Evolutionary conservation across 2,113 vertebrate genomes (phyloP), one percentile per base, ranked within the genome.

Genomic region (Albula glossodonta): DNA sequence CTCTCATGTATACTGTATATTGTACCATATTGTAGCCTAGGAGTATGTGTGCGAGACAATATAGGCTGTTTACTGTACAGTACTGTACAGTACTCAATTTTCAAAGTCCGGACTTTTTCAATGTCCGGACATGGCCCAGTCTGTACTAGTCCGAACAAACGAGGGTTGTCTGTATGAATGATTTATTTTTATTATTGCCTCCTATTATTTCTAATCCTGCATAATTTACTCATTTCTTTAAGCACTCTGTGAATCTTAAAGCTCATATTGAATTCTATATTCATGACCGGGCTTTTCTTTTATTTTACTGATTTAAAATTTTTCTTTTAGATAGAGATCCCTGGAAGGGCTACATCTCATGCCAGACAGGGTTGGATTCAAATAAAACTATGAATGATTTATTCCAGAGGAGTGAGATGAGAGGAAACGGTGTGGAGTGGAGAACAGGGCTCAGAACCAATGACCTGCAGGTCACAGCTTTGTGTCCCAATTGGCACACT

Each of bases 351-450:
- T 25, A 74, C n/a, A 31, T n/a, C 70, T 25, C 70, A 25, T 31
- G 8, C 70, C 6, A 11, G n/a, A 5, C 22, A n/a, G 57, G 19
- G 22, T 5, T 19, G n/a, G 52, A 57, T 79, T 10, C n/a, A 57
- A 84, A 57, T 78, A 22, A 78, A 66, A 84, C 12, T 79, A 51
- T 77, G n/a, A 84, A 52, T 78, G 25, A 57, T 84, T 57, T 57
- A 19, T 57, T 84, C 25, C 6, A 4, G 41, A 80, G 19, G 11
- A 17, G n/a, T 31, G 50, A 22, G 57, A 83, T 22, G 48, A 51
- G 22, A 9, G 5, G 74, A 31, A 31, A 8, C 22, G 11, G 52
- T 57, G 2, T 31, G 52, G 12, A 84, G n/a, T 25, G 19, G 12
- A 79, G 41, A 50, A 79, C 31, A 3, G 31, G 22, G 31, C 78